Evolutionary conservation across 1,140 invertebrate genomes (phyloP).

Genomic region (Galleria mellonella): DNA sequence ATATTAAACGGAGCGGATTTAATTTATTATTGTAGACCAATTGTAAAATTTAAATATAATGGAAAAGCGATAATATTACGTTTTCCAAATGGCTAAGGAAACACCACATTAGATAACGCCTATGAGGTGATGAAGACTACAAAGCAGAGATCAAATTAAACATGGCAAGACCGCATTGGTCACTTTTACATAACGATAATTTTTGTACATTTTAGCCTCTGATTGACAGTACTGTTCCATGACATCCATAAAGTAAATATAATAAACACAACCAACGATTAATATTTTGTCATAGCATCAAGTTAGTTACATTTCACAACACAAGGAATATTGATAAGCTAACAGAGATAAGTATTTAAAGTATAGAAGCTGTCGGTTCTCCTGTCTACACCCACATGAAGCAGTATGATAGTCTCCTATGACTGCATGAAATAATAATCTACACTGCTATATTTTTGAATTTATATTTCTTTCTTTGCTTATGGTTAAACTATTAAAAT

Average conservation of each 20-base stretch:
- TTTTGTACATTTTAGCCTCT: conserved; percentile 64
- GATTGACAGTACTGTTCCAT: conserved; percentile 41
- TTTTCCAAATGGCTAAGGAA: conserved; percentile 31
- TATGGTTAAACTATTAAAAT: too few species aligned
- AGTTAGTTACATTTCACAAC: conserved; percentile 9
- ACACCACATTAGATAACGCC: conserved; percentile 12
- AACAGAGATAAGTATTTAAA: not conserved
- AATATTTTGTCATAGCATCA: conserved; percentile 22
- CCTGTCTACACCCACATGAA: too few species aligned
- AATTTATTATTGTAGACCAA: conserved; percentile 20
- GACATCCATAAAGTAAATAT: not conserved
- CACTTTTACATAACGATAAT: conserved; percentile 33
- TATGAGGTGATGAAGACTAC: conserved; percentile 46
- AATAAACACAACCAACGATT: conserved; percentile 26
- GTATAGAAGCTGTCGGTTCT: too few species aligned
- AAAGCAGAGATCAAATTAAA: conserved; percentile 64
- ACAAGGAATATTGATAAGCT: not conserved
- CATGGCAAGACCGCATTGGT: conserved; percentile 54
- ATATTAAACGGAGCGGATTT: conserved; percentile 19
- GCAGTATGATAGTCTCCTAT: too few species aligned
- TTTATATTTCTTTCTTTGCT: too few species aligned
- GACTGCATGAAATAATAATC: too few species aligned
- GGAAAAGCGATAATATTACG: conserved; percentile 11
- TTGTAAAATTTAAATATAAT: conserved; percentile 23
- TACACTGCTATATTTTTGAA: too few species aligned